Percentiles rank a stretch among this genome's conserved stretches.
phyloP scores from a whole-genome alignment of 2,797 vertebrate species.

The Xyrichtys novacula region DNA sequence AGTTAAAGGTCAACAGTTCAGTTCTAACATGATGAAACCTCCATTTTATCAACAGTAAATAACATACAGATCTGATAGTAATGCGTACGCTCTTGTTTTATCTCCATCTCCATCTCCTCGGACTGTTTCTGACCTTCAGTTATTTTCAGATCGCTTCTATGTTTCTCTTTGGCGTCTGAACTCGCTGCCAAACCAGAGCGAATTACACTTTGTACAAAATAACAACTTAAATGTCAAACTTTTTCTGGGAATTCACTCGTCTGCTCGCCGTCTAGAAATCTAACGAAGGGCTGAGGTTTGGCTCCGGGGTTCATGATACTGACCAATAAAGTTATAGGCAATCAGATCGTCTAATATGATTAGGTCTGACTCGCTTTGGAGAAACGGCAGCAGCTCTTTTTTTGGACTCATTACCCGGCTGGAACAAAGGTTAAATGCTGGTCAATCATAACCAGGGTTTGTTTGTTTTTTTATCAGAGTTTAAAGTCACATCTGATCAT shows the following conservation, averaged over 20 bases:
- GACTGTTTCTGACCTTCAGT: slow-evolving; percentile 1
- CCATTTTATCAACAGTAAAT: too few species aligned
- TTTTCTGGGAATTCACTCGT: slow-evolving; percentile 13
- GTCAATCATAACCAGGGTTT: slow-evolving; percentile 5
- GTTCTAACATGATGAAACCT: too few species aligned
- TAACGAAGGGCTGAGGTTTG: slow-evolving; percentile 5
- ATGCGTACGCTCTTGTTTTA: too few species aligned
- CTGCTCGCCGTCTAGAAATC: background rate
- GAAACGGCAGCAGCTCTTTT: background rate
- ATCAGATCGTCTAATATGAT: slow-evolving; percentile 20
- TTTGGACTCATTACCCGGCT: background rate
- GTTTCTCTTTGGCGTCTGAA: slow-evolving; percentile 10
- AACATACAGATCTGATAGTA: too few species aligned
- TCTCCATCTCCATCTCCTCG: background rate
- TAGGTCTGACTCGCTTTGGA: background rate
- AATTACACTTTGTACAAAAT: slow-evolving; percentile 26
- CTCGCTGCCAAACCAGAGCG: slow-evolving; percentile 16
- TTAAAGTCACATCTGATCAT: slow-evolving; percentile 5
- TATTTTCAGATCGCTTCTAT: slow-evolving; percentile 15
- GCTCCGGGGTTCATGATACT: background rate
- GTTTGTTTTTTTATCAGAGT: too few species aligned
- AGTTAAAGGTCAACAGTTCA: too few species aligned
- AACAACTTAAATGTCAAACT: slow-evolving; percentile 20
- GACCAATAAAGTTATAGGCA: slow-evolving; percentile 1
- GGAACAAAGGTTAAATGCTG: slow-evolving; percentile 5